Evolutionary conservation across 2,113 vertebrate species (phyloP).

Genomic region (Caracal caracal): DNA sequence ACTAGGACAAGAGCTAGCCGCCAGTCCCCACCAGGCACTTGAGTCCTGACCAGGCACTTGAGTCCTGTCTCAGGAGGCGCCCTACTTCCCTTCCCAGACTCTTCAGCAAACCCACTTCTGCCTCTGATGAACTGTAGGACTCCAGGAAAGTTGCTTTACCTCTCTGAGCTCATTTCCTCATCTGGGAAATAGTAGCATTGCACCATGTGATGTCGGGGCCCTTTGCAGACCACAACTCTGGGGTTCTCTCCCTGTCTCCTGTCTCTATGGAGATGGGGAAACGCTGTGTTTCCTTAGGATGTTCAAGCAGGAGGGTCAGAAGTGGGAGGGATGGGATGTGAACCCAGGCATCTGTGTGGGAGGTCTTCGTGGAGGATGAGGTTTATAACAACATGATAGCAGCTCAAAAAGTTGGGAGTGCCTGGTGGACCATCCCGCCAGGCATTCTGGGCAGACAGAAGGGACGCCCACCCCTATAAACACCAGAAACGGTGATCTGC

Average conservation of each 20-base stretch:
- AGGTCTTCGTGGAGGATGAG: neutral
- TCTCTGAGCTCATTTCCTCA: neutral
- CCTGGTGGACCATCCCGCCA: rapidly evolving
- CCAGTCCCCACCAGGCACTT: no score
- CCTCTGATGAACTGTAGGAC: no score
- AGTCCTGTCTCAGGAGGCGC: no score
- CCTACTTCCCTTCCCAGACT: neutral
- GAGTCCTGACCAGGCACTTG: neutral
- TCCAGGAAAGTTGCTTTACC: neutral
- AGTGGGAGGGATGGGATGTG: neutral
- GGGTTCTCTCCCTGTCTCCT: neutral
- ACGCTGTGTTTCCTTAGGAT: neutral
- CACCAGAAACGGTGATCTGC: neutral
- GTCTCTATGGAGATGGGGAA: neutral
- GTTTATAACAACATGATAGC: neutral
- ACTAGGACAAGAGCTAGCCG: neutral
- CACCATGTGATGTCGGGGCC: neutral
- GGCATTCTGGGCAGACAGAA: rapidly evolving
- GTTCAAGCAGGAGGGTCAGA: neutral
- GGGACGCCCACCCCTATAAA: rapidly evolving
- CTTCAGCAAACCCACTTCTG: neutral
- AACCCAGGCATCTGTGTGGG: neutral
- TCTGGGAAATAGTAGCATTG: neutral
- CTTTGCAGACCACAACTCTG: neutral
- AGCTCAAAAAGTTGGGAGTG: no score